A percentile compares a stretch with the other conserved stretches of the same genome.
Conservation (phyloP, 2,113 vertebrate genomes). For the Diadophis punctatus region DNA sequence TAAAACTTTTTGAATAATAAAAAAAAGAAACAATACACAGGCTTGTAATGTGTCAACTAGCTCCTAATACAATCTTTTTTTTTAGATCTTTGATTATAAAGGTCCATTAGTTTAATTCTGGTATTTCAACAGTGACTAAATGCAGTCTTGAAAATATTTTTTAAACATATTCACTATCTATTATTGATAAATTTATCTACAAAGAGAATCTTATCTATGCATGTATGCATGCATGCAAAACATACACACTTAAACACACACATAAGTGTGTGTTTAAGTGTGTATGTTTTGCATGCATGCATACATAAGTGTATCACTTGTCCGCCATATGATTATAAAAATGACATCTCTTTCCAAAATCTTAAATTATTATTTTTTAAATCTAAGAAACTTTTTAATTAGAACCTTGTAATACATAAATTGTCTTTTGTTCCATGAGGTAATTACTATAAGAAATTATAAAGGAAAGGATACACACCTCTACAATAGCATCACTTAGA, state of each 20-base stretch:
- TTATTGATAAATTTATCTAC: background rate
- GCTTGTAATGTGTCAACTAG: background rate
- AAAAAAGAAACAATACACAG: background rate
- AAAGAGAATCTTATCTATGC: background rate
- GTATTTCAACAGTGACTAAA: background rate
- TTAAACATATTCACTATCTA: background rate
- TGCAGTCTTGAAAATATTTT: background rate
- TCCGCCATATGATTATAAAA: background rate
- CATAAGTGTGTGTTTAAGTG: too few species aligned
- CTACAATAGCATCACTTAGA: constrained; percentile 90
- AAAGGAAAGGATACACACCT: constrained; percentile 68
- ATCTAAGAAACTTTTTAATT: background rate
- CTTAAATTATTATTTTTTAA: background rate
- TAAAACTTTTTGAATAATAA: too few species aligned
- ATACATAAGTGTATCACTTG: background rate
- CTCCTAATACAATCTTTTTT: background rate
- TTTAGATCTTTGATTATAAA: background rate
- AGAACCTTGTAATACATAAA: background rate
- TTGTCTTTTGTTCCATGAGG: background rate
- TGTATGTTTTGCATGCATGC: background rate
- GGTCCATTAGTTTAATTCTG: background rate
- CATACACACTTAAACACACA: background rate
- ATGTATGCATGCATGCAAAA: background rate
- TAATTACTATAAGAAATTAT: background rate
- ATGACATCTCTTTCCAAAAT: background rate